A percentile compares a stretch with the other conserved stretches of the same genome.
Evolutionary conservation across 2,888 invertebrate genomes (phyloP).

Genomic region (Pristionchus maxplancki): DNA sequence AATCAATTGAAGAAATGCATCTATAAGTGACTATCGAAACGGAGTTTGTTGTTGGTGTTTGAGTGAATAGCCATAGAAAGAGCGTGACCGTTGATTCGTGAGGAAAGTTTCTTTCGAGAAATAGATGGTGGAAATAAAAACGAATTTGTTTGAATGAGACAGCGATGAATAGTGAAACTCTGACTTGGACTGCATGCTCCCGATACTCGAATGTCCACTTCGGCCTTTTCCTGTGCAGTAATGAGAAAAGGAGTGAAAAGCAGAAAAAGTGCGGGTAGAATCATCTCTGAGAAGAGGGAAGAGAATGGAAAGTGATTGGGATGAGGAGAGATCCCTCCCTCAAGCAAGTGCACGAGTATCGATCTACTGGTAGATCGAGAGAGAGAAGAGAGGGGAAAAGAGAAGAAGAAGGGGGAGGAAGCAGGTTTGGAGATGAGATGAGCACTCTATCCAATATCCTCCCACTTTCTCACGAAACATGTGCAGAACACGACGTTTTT

Average conservation of each 20-base stretch:
- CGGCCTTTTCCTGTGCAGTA: conserved; percentile 72
- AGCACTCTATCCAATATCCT: conserved; percentile 7
- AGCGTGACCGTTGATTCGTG: neutral
- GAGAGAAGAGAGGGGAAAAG: neutral
- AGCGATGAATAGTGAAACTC: conserved; percentile 53
- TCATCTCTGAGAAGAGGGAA: conserved; percentile 5
- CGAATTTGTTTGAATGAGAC: neutral
- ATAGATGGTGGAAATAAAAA: neutral
- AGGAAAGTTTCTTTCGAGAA: neutral
- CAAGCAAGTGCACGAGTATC: conserved; percentile 26
- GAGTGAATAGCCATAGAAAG: neutral
- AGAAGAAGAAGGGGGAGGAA: neutral
- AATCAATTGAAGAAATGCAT: neutral
- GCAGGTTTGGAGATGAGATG: conserved; percentile 31
- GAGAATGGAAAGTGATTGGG: neutral
- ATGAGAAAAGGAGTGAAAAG: neutral
- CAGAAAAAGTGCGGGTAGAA: conserved; percentile 8
- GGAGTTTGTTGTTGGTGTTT: neutral
- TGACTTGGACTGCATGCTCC: conserved; percentile 76
- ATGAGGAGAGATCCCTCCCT: conserved; percentile 31
- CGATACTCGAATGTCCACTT: conserved; percentile 76
- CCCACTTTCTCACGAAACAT: neutral
- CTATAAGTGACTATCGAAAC: neutral
- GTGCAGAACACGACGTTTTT: neutral
- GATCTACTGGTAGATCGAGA: conserved; percentile 32